A percentile compares a stretch with the other conserved stretches of the same genome.
Conservation (phyloP, 1,140 invertebrate species). For the Dolichoris vasculosae region DNA sequence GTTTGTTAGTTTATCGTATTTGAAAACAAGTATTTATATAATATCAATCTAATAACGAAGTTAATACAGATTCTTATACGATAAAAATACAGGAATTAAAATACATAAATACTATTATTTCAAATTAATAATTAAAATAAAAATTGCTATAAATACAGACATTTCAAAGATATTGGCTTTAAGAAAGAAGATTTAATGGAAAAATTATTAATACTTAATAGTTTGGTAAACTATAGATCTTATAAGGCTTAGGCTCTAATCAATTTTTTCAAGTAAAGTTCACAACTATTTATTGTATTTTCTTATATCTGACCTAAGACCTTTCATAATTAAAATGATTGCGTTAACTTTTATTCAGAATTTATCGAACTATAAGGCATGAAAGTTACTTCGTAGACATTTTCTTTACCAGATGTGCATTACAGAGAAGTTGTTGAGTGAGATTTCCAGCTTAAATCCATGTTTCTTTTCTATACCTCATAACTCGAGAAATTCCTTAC, state of each 20-base stretch:
- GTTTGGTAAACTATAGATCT: no score
- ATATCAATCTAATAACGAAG: not conserved
- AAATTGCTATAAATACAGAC: no score
- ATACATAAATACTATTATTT: no score
- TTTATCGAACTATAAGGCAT: not conserved
- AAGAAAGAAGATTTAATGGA: no score
- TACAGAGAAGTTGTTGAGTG: not conserved
- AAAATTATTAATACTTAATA: no score
- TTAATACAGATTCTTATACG: not conserved
- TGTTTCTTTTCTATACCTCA: not conserved
- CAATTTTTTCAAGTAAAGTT: not conserved
- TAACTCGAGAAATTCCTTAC: not conserved
- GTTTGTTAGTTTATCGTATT: not conserved
- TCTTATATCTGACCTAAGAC: not conserved
- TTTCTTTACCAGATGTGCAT: not conserved
- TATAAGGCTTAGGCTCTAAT: not conserved
- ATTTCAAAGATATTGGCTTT: no score
- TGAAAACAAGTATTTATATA: not conserved
- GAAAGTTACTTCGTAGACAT: not conserved
- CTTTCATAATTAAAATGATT: not conserved
- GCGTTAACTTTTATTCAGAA: not conserved
- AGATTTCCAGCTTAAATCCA: not conserved
- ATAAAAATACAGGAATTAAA: no score
- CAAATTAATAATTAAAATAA: no score
- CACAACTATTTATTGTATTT: no score